Base-by-base conservation (phyloP, 2,797 vertebrate genomes). In the Sebastes ruberrimus region DNA sequence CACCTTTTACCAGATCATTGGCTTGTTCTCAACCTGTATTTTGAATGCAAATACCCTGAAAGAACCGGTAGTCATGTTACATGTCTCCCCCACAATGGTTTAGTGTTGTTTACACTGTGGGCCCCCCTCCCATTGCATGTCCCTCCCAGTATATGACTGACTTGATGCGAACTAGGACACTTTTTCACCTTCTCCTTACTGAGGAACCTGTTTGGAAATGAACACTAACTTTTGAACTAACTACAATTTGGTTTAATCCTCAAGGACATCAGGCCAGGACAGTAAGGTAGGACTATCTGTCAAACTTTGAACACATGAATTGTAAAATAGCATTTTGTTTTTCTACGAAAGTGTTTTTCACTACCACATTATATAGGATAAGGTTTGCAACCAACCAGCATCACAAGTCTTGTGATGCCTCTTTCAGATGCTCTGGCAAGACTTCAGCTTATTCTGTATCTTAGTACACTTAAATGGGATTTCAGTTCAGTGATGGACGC, bases 21-120 rank as follows among this genome's bases (percentile, higher is more conserved):
- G 4, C n/a, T 23, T 14, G 0, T 11, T 66, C 52, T n/a, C 2
- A 52, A 49, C 38, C 65, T 70, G 13, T 76, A 80, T 89, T 89
- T 83, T 77, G 72, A 55, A 7, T 16, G 16, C 18, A 71, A 5
- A 49, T 67, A 28, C 56, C 16, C 38, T 32, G 25, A 32, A 28
- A 42, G n/a, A 9, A 32, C 62, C n/a, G 14, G 64, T 70, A 6
- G 53, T 76, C 52, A 52, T 14, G 52, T 71, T 86, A 4, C 46
- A 1, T 46, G 59, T 83, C 57, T 68, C 71, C 63, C 75, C 65
- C 62, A 83, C 74, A 46, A 59, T 59, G 46, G 22, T 25, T 74
- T 27, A 33, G 30, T 89, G 76, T 88, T 92, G 80, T 91, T 71
- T 85, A 91, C 38, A 85, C 77, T 89, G 23, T n/a, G 5, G 23